A percentile compares a stretch with the other conserved stretches of the same genome.
Conservation (phyloP, 2,113 vertebrate species). For the Apus apus region DNA sequence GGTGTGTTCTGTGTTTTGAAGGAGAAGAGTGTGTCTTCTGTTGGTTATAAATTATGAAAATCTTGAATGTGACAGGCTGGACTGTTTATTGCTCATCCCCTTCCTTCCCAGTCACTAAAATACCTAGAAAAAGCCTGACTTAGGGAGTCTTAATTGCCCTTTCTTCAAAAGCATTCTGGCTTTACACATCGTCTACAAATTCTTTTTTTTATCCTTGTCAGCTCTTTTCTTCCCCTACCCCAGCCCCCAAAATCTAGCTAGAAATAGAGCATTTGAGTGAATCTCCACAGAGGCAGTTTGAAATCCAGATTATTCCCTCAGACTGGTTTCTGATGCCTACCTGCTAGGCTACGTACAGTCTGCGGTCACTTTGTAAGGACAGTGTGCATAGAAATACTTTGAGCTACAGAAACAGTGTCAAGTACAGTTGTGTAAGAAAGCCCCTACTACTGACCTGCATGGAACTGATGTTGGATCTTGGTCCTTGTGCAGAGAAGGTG, state of each 20-base stretch:
- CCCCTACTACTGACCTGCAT: accelerated
- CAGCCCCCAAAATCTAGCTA: background rate
- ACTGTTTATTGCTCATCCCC: background rate
- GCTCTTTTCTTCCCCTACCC: background rate
- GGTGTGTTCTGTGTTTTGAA: background rate
- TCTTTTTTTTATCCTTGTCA: background rate
- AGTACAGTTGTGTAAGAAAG: background rate
- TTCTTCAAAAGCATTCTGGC: background rate
- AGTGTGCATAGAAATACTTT: background rate
- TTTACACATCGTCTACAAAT: background rate
- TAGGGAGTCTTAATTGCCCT: background rate
- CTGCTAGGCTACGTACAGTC: background rate
- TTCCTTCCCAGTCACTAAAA: background rate
- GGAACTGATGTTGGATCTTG: background rate
- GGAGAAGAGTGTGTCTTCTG: background rate
- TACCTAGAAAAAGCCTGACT: background rate
- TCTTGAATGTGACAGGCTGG: background rate
- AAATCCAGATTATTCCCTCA: background rate
- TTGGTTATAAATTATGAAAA: background rate
- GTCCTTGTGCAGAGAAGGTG: background rate
- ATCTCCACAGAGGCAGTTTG: background rate
- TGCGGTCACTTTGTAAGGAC: background rate
- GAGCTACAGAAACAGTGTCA: background rate
- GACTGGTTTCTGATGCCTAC: background rate
- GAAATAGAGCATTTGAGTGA: background rate